Conservation (phyloP, 2,888 invertebrate species). For the Agrochola lota region DNA sequence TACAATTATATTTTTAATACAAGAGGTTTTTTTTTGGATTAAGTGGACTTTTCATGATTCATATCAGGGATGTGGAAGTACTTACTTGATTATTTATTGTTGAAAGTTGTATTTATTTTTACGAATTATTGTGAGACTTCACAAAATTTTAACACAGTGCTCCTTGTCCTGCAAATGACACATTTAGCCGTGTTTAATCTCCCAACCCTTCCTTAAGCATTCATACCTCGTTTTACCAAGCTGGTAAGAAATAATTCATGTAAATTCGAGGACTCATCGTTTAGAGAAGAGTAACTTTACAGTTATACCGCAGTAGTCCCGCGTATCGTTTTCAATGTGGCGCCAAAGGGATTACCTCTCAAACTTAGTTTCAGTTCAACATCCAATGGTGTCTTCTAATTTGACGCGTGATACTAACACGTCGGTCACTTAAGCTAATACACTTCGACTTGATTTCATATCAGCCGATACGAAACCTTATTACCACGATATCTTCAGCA, state of each 20-base stretch:
- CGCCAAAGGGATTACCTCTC: conserved; percentile 52
- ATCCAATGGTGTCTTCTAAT: conserved; percentile 64
- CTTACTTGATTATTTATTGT: conserved; percentile 50
- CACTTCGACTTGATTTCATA: conserved; percentile 37
- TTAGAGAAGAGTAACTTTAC: conserved; percentile 26
- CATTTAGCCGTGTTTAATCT: not conserved
- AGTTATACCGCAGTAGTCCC: conserved; percentile 11
- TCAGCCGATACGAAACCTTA: conserved; percentile 12
- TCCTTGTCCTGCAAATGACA: not conserved
- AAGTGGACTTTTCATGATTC: conserved; percentile 51
- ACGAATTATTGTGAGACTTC: not conserved
- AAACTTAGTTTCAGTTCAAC: conserved; percentile 59
- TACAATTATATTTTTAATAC: conserved; percentile 58
- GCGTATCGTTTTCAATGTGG: conserved; percentile 36
- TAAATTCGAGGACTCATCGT: conserved; percentile 18
- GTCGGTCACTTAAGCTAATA: conserved; percentile 46
- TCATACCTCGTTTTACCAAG: conserved; percentile 1
- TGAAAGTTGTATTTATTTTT: not conserved
- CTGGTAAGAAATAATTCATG: conserved; percentile 25
- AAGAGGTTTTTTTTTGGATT: conserved; percentile 55
- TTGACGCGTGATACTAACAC: conserved; percentile 69
- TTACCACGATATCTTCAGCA: not conserved
- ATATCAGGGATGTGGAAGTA: conserved; percentile 40
- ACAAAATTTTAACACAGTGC: not conserved
- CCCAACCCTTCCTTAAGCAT: not conserved